Evolutionary conservation across 1,140 invertebrate species (phyloP), one percentile per base, ranked within the genome.

Genomic region (Agraylea sexmaculata): DNA sequence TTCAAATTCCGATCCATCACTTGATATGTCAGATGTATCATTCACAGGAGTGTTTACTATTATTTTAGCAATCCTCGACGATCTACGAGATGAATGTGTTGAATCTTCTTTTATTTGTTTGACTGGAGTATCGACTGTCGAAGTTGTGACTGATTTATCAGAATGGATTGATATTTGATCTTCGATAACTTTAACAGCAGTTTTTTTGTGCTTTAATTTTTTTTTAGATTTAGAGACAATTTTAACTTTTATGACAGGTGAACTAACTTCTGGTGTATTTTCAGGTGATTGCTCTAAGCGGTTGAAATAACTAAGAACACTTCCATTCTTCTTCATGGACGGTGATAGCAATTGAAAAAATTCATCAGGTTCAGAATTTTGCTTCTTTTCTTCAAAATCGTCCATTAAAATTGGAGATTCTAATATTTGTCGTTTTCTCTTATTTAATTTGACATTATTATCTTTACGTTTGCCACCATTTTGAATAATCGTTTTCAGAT

Each of bases 221-320:
- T 27, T 33, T 42, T 33, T 41, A 12, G 28, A 10, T 43, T 42
- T 28, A 44, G 40, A 25, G 27, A 4, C 48, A 48, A 59, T 62
- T 22, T 56, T 47, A 29, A 60, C 30, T 54, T 61, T 64, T 40
- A n/a, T n/a, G n/a, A n/a, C n/a, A n/a, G n/a, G n/a, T n/a, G n/a
- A n/a, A n/a, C n/a, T n/a, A n/a, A n/a, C n/a, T n/a, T n/a, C n/a
- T n/a, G n/a, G n/a, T n/a, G n/a, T n/a, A n/a, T n/a, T n/a, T n/a
- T n/a, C n/a, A n/a, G n/a, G n/a, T n/a, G n/a, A n/a, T n/a, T n/a
- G n/a, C n/a, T n/a, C n/a, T n/a, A n/a, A n/a, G n/a, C n/a, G n/a
- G n/a, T 63, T 53, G 51, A 72, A 73, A 54, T 74, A 74, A 39
- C 64, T 60, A n/a, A 72, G 47, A 48, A 74, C 59, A 42, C 68